Evolutionary conservation across 2,113 vertebrate genomes (phyloP), one percentile per base, ranked within the genome.

Genomic region (Paedocypris sp.): DNA sequence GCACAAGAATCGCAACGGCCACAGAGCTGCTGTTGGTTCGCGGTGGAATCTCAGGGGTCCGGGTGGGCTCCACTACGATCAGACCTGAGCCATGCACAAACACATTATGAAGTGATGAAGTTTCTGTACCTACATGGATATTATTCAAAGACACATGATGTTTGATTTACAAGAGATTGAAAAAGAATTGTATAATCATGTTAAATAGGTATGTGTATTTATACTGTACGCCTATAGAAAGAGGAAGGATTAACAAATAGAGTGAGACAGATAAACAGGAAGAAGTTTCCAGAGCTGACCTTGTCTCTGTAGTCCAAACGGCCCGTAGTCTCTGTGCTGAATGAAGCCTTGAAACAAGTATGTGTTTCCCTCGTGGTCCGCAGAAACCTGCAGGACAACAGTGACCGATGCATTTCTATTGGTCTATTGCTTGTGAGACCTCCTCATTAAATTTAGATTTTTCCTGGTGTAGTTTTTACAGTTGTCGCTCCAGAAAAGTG

Each of bases 1-100:
- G 95, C 91, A 99, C 95, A n/a, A 99, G 92, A 77, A 99, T 99
- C 66, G 95, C 95, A 56, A 99, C 88, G 63, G 92, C 94, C 75
- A 99, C 93, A 58, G 94, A 98, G 75, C 93, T 97, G 85, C 94
- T 98, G 74, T 93, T 98, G 81, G 92, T 94, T 77, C 90, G 89
- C 48, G 82, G 88, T 71, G 87, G 87, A 43, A 86, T 84, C 72
- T 92, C 91, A 12, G 85, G 75, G 72, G 88, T 85, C 60, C 89
- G 92, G 13, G 84, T 79, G 53, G 89, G 88, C 61, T 94, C 92
- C 60, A 87, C 87, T 62, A 83, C 69, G 43, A 91, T 97, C 77
- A 94, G 75, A 80, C 93, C 94, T 97, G 70, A 1, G 35, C 46
- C 36, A 47, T 71, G 59, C 35, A 39, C 42, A 38, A 53, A n/a